Conservation (phyloP, 1,140 invertebrate species). For the Acromyrmex echinatior region DNA sequence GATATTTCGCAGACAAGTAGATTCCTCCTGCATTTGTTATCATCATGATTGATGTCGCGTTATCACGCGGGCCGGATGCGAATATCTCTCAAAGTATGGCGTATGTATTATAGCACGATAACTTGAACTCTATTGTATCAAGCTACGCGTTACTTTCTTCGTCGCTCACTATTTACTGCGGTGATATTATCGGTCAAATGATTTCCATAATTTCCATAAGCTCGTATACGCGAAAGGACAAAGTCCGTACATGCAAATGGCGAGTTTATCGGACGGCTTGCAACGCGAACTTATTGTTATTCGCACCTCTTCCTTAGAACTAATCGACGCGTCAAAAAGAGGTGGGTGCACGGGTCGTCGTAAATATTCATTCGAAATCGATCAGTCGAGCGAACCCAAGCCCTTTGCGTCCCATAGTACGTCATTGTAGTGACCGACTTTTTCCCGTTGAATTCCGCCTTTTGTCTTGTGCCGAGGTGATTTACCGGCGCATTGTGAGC, state of each 20-base stretch:
- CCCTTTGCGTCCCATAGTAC: slow-evolving; percentile 33
- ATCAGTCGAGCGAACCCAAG: slow-evolving; percentile 36
- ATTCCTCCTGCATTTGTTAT: slow-evolving; percentile 47
- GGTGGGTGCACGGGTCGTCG: slow-evolving; percentile 13
- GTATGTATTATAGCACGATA: background rate
- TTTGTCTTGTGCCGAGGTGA: slow-evolving; percentile 53
- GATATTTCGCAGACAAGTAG: slow-evolving; percentile 34
- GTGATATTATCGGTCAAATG: slow-evolving; percentile 35
- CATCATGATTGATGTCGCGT: slow-evolving; percentile 48
- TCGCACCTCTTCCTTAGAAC: slow-evolving; percentile 58
- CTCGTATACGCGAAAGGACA: slow-evolving; percentile 38
- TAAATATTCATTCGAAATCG: slow-evolving; percentile 68
- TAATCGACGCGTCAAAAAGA: slow-evolving; percentile 52
- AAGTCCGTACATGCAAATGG: slow-evolving; percentile 53
- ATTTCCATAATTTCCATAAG: slow-evolving; percentile 62
- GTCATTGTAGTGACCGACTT: slow-evolving; percentile 62
- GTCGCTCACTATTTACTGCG: slow-evolving; percentile 22
- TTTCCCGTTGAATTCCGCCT: slow-evolving; percentile 52
- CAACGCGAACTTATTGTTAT: slow-evolving; percentile 51
- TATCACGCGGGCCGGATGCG: slow-evolving; percentile 54
- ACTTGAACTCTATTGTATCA: slow-evolving; percentile 24
- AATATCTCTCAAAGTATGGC: slow-evolving; percentile 37
- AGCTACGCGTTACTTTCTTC: slow-evolving; percentile 22
- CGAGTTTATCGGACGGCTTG: slow-evolving; percentile 37
- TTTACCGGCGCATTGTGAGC: slow-evolving; percentile 54